phyloP scores from a whole-genome alignment of 2,888 invertebrate genomes.

The Crocallis elinguaria region DNA sequence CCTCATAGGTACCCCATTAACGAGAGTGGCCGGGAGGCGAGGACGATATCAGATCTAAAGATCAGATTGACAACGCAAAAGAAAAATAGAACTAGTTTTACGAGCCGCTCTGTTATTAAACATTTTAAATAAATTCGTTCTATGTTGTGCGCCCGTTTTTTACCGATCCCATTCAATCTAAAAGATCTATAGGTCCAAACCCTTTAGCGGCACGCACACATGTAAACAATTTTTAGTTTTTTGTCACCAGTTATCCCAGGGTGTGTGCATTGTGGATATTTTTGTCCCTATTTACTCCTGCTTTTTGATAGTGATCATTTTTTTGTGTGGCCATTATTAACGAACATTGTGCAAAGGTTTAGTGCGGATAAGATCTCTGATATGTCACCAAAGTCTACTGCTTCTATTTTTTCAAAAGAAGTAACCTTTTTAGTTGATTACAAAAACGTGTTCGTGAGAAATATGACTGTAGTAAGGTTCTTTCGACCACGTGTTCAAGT shows the following conservation, averaged over 20 bases:
- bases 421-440: conserved; percentile 70
- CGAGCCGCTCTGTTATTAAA: conserved; percentile 80
- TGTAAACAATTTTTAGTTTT: conserved; percentile 61
- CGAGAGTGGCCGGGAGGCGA: conserved; percentile 75
- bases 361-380: conserved; percentile 80
- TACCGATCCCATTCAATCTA: conserved; percentile 67
- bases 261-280: conserved; percentile 71
- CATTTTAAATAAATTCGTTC: conserved; percentile 76
- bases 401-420: conserved; percentile 68
- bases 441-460: conserved; percentile 68
- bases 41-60: conserved; percentile 77
- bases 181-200: conserved; percentile 70
- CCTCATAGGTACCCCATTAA: conserved; percentile 82
- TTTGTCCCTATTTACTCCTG: conserved; percentile 74
- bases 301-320: conserved; percentile 82
- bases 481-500: conserved; percentile 35
- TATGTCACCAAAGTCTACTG: conserved; percentile 78
- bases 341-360: conserved; percentile 79
- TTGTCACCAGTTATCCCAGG: conserved; percentile 63
- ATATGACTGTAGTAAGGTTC: conserved; percentile 27
- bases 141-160: conserved; percentile 67
- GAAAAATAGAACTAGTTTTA: conserved; percentile 76
- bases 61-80: conserved; percentile 79
- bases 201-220: conserved; percentile 73
- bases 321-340: conserved; percentile 79